phyloP scores from a whole-genome alignment of 2,888 invertebrate genomes.

The Adelphocoris suturalis region DNA sequence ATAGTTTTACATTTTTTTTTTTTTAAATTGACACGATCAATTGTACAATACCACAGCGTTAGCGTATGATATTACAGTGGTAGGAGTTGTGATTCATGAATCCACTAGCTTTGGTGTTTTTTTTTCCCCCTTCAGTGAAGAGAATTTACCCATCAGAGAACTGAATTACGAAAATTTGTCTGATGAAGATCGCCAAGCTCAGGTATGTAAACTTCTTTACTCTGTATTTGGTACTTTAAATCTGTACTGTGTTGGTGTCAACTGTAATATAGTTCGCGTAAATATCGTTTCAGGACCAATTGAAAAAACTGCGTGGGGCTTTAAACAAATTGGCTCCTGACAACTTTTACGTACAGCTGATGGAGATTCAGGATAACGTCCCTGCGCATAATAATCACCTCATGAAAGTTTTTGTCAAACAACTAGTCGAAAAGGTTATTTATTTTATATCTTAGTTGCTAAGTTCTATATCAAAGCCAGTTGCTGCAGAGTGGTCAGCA shows the following conservation, averaged over 20 bases:
- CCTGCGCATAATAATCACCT: constrained; percentile 69
- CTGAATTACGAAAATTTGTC: constrained; percentile 73
- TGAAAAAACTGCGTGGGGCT: constrained; percentile 72
- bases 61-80: too few relatives aligned
- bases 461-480: too few relatives aligned
- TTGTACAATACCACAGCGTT: too few relatives aligned
- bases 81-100: too few relatives aligned
- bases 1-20: background rate
- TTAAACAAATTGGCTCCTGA: constrained; percentile 73
- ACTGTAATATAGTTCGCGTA: background rate
- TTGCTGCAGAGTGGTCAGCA: too few relatives aligned
- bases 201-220: constrained; percentile 49
- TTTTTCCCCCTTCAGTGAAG: constrained; percentile 13
- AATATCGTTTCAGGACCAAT: constrained; percentile 51
- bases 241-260: too few relatives aligned
- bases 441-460: background rate
- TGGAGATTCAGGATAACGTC: constrained; percentile 72
- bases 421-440: constrained; percentile 72
- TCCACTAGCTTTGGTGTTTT: too few relatives aligned
- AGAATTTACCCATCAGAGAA: constrained; percentile 40
- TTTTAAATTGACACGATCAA: too few relatives aligned
- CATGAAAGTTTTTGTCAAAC: constrained; percentile 72
- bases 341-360: constrained; percentile 73
- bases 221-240: too few relatives aligned
- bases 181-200: constrained; percentile 72